Conservation (phyloP, 2,797 vertebrate species). For the Lerista edwardsae region DNA sequence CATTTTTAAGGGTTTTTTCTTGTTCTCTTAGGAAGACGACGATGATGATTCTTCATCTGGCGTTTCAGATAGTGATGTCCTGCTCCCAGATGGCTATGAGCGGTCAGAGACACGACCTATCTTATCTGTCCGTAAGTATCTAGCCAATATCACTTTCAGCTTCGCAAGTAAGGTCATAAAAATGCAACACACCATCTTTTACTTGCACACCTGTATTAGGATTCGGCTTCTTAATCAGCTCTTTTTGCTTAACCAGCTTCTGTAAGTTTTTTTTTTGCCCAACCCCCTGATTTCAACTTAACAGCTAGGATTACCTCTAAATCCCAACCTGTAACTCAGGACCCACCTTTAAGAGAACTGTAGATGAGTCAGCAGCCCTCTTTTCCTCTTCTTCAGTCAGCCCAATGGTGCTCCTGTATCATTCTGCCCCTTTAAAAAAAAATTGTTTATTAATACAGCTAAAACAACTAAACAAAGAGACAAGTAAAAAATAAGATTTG, state of each 20-base stretch:
- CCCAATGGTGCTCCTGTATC: no score
- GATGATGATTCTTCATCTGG: slow-evolving; percentile 86
- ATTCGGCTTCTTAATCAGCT: no score
- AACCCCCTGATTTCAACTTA: background rate
- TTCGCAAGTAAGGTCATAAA: background rate
- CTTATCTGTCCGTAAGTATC: slow-evolving; percentile 92
- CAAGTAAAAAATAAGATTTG: no score
- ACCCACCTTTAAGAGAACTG: no score
- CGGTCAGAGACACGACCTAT: slow-evolving; percentile 90
- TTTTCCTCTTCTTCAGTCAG: no score
- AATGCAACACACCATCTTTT: background rate
- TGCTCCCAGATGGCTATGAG: slow-evolving; percentile 79
- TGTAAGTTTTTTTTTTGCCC: background rate
- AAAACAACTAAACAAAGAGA: no score
- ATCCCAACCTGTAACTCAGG: no score
- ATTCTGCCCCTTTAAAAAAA: no score
- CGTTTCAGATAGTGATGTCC: slow-evolving; percentile 87
- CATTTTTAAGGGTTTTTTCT: background rate
- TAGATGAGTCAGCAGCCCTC: no score
- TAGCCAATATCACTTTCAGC: background rate
- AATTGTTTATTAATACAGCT: no score
- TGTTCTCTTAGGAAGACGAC: slow-evolving; percentile 74
- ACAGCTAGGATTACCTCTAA: background rate
- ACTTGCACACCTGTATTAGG: background rate
- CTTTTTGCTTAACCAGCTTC: background rate